Evolutionary conservation across 2,797 vertebrate species (phyloP), one percentile per base, ranked within the genome.

Genomic region (Pelobates cultripes): DNA sequence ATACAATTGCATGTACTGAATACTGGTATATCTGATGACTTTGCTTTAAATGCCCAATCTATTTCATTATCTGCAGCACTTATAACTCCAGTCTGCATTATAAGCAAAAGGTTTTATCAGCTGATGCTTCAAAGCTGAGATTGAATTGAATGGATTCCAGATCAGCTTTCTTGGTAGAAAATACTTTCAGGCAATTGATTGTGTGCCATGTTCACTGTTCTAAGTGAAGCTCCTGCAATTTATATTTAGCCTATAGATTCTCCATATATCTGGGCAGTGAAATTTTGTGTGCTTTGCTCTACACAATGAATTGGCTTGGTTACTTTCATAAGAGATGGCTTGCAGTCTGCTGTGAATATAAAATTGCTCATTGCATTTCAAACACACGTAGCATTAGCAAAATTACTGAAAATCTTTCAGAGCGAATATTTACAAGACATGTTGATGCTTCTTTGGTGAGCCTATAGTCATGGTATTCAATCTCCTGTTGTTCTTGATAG

Each of bases 181-280:
- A 43, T 15, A 43, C 43, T 43, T 69, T 69, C 14, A 44, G 15
- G 67, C 42, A 9, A 69, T 69, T 69, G 67, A 69, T 69, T 69
- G 13, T 43, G 42, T 69, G 13, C 13, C 43, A 13, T n/a, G 67
- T 44, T 43, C 63, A 6, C 13, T 44, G 43, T 41, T 43, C 43
- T 69, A 43, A 69, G 67, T 69, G 67, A 13, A 43, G 41, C 43
- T 9, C 5, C 64, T 67, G n/a, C 7, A 41, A 69, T 69, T 69
- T 28, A 40, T 8, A 67, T 41, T 67, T 2, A 14, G 9, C 57
- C 15, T 4, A 60, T 60, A 60, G 67, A 69, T 44, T 69, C 41
- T 42, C 42, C 28, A 15, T 69, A 69, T 14, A 69, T 15, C 43
- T 43, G 12, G 3, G 15, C 67, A 28, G 13, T 28, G n/a, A n/a